Base-by-base conservation (phyloP, 2,888 invertebrate genomes). In the Globia sparganii region DNA sequence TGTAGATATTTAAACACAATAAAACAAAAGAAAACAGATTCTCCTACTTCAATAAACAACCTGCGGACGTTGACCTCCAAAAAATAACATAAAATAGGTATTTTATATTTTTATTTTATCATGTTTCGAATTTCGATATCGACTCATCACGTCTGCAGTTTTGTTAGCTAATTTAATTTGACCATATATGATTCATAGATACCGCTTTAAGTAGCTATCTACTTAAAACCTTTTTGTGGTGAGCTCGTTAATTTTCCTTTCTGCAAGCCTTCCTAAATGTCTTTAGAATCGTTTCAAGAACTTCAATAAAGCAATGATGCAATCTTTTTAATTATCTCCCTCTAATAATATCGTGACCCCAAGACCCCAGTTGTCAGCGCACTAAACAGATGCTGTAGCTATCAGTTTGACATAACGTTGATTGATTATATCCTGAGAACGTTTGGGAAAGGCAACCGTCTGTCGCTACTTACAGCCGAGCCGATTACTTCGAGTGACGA, bases 371-470 rank as follows among this genome's bases (percentile, higher is more conserved):
- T 72, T 75, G 85, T 81, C 82, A 72, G 25, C 6, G 65, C 25
- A 49, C 66, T 58, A 62, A 77, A 69, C 65, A 85, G 46, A 71
- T 75, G 68, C 40, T 72, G 59, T 28, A 18, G 28, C 49, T 78
- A 68, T 72, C 78, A 56, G 34, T 56, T 66, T 71, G 83, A 66
- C 83, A 46, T 53, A 31, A 61, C 53, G 53, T 81, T 85, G 83
- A 84, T 84, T 84, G 72, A 84, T 84, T 75, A 56, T 81, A 72
- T 84, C 77, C 85, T 75, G 59, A 49, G 46, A 77, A 66, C 81
- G 85, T 81, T 85, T 71, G 65, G 67, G 76, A 61, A 72, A 65
- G 59, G 56, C 21, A 37, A 25, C 56, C 37, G 66, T 13, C 18
- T 25, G 1, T 65, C n/a, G 25, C 37, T 72, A 49, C 65, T 56